These are phyloP conservation scores for Carcina quercana DNA, from an alignment of 2,888 invertebrate genomes.

Conservation along the genomic window DNA sequence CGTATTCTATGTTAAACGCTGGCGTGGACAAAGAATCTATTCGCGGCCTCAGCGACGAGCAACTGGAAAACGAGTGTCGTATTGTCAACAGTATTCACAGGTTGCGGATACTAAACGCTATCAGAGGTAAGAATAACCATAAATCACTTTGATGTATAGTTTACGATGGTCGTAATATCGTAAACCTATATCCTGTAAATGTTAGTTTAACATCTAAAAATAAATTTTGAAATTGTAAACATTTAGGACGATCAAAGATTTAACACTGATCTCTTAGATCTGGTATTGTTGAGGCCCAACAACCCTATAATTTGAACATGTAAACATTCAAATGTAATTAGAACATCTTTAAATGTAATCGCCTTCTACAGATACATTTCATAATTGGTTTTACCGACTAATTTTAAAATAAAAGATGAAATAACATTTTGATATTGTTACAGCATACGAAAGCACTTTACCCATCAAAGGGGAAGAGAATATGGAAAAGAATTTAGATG, in stretches of 20 bases:
- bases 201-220: constrained; percentile 2
- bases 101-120: constrained; percentile 90
- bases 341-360: too few species aligned
- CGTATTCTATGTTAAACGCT: constrained; percentile 96
- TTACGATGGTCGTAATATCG: constrained; percentile 16
- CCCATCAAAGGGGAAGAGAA: constrained; percentile 82
- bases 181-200: constrained; percentile 15
- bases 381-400: too few species aligned
- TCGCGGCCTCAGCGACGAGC: constrained; percentile 91
- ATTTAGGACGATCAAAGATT: constrained; percentile 7
- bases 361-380: not conserved
- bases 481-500: constrained; percentile 93
- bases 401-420: too few species aligned
- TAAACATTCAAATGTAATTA: too few species aligned
- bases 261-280: not conserved
- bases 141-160: constrained; percentile 15
- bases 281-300: too few species aligned
- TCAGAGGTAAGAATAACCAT: constrained; percentile 72
- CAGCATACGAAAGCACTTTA: constrained; percentile 78
- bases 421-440: constrained; percentile 24
- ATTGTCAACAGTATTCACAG: constrained; percentile 97
- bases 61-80: constrained; percentile 91
- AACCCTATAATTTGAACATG: too few species aligned
- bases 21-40: constrained; percentile 95
- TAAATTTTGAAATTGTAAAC: constrained; percentile 5